Conservation (phyloP, 2,113 vertebrate species). For the Lasiurus cinereus region DNA sequence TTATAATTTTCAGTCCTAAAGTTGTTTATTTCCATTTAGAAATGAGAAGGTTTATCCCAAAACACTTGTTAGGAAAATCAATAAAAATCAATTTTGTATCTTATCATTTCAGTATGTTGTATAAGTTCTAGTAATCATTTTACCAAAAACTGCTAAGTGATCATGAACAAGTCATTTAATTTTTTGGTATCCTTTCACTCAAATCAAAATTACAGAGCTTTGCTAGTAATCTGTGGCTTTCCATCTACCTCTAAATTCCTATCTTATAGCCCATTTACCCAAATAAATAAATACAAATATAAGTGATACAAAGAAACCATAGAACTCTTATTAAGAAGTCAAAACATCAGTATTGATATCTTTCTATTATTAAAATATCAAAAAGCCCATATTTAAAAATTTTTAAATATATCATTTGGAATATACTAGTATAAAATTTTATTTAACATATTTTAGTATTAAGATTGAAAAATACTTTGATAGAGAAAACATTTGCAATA, state of each 20-base stretch:
- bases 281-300: neutral
- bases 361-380: neutral
- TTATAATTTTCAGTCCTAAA: neutral
- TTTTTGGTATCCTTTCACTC: neutral
- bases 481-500: neutral
- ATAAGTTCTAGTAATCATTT: constrained; percentile 6
- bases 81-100: constrained; percentile 31
- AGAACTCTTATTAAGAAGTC: neutral
- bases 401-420: neutral
- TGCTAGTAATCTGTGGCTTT: neutral
- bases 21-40: neutral
- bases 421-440: neutral
- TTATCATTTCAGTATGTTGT: neutral
- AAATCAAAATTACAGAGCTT: neutral
- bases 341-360: neutral
- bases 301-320: neutral
- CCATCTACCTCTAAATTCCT: neutral
- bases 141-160: neutral
- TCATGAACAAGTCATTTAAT: neutral
- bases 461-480: neutral
- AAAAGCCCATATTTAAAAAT: neutral
- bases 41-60: neutral
- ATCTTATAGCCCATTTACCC: neutral
- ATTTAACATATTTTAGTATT: neutral
- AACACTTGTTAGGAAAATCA: constrained; percentile 8